Evolutionary conservation across 2,113 vertebrate genomes (phyloP), one percentile per base, ranked within the genome.

Genomic region (Reinhardtius hippoglossoides): DNA sequence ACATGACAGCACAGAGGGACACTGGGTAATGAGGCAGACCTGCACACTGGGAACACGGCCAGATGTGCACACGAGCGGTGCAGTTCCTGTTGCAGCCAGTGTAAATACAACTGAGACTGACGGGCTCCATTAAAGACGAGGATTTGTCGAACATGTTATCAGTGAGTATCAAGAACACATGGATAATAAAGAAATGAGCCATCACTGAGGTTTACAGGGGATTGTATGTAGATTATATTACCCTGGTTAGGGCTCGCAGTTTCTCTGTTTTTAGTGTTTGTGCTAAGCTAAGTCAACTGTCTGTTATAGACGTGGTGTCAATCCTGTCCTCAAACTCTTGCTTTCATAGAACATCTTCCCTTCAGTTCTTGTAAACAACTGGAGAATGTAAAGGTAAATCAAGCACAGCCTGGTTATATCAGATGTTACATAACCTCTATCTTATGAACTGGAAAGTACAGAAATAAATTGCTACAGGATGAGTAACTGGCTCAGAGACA

Each of bases 1-100:
- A 90, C 83, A 86, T 85, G 89, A 86, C 89, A 90, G 90, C 89
- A 87, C 91, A 88, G 88, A 87, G 91, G 86, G 89, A 91, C 87
- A 37, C 84, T 91, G 87, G 88, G 89, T 92, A 93, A 92, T 91
- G 90, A 92, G 86, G 91, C 88, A 81, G 77, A 80, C 71, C 76
- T 61, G 73, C 86, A 86, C 74, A 81, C 80, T 70, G 81, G 85
- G 87, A 91, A 78, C 71, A 61, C 24, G 5, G 77, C 84, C 89
- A 91, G 86, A 90, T 88, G 85, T 86, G 84, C 87, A 76, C 75
- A 82, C 66, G 64, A 66, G 81, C 65, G 31, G 55, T 37, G 75
- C 31, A 56, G 62, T 44, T 81, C 55, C 78, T 67, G 64, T 37
- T 61, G 73, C 61, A 74, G 74, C 35, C 12, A 23, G 74, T 68